phyloP scores from a whole-genome alignment of 2,888 invertebrate species.

The Acanthoscelides obtectus region DNA sequence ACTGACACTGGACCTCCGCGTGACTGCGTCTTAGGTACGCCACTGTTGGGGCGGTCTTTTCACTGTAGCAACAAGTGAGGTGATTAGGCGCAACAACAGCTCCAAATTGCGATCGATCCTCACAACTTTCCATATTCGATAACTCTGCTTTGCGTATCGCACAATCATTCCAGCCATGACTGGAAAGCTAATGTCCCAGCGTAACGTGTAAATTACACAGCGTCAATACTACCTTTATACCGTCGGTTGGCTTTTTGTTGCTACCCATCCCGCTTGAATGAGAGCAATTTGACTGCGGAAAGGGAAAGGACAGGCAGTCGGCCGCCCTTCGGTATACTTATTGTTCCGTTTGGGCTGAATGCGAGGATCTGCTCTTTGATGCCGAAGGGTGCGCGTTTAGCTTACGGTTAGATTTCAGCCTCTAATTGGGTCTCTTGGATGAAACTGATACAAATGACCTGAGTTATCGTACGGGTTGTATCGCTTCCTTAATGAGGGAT shows the following conservation, averaged over 20 bases:
- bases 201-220: not conserved
- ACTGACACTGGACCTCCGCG: too few species aligned
- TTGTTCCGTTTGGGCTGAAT: not conserved
- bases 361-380: not conserved
- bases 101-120: conserved; percentile 26
- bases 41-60: not conserved
- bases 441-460: not conserved
- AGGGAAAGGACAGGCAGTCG: not conserved
- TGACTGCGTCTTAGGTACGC: too few species aligned
- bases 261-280: not conserved
- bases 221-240: not conserved
- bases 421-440: not conserved
- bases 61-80: conserved; percentile 32
- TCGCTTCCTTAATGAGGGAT: too few species aligned
- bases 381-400: not conserved
- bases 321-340: not conserved
- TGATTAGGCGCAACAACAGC: conserved; percentile 34
- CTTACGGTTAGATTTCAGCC: not conserved
- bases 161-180: not conserved
- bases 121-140: not conserved
- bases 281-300: not conserved
- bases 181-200: not conserved
- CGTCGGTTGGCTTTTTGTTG: not conserved
- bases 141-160: not conserved
- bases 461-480: too few species aligned